phyloP scores from a whole-genome alignment of 2,888 invertebrate genomes.

The Eupithecia inturbata region DNA sequence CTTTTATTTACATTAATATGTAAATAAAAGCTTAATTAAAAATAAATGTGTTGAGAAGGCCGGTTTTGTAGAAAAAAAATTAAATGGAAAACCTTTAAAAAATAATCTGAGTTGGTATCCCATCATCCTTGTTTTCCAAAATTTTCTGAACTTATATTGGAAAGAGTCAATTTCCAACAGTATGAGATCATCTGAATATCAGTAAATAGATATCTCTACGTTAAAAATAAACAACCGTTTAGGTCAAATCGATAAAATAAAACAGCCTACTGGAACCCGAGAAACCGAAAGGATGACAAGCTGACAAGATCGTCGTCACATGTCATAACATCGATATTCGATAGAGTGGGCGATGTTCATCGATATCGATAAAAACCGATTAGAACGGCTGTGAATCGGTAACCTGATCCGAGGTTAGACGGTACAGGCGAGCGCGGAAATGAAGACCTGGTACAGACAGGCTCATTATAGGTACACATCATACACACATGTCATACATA shows the following conservation, averaged over 20 bases:
- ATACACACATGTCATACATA: not conserved
- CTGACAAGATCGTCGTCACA: conserved; percentile 5
- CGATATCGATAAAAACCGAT: conserved; percentile 15
- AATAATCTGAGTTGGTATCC: too few species aligned
- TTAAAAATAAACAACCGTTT: conserved; percentile 1
- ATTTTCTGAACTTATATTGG: not conserved
- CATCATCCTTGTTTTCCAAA: too few species aligned
- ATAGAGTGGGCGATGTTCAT: conserved; percentile 8
- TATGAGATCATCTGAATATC: not conserved
- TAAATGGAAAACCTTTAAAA: too few species aligned
- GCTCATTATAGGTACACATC: not conserved
- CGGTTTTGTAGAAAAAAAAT: too few species aligned
- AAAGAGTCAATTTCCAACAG: not conserved
- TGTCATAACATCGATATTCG: conserved; percentile 10
- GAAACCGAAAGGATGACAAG: conserved; percentile 14
- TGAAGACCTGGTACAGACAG: not conserved
- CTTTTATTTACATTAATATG: too few species aligned
- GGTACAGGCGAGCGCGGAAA: conserved; percentile 48
- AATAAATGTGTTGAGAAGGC: too few species aligned
- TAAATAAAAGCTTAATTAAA: too few species aligned
- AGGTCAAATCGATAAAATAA: conserved; percentile 10
- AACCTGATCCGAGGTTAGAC: conserved; percentile 34
- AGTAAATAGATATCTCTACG: not conserved
- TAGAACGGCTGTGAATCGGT: conserved; percentile 2
- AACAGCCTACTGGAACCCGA: not conserved